Percentiles rank a stretch among this genome's conserved stretches.
Conservation (phyloP, 2,888 invertebrate genomes). For the Laothoe populi region DNA sequence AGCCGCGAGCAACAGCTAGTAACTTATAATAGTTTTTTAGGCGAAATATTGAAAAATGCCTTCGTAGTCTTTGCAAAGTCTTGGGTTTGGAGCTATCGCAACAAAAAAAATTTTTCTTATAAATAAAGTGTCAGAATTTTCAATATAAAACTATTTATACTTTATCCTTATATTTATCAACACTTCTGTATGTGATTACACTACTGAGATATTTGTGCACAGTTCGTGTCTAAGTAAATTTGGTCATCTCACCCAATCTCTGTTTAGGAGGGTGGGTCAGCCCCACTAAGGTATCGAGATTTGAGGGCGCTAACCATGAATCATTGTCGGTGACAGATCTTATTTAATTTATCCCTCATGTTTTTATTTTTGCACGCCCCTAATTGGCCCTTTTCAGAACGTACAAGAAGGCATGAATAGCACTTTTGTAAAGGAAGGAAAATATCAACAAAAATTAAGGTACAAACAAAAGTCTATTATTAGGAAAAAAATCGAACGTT, state of each 20-base stretch:
- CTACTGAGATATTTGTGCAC: constrained; percentile 63
- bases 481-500: not conserved
- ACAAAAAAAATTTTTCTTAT: too few species aligned
- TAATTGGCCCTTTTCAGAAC: constrained; percentile 16
- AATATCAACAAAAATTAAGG: not conserved
- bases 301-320: constrained; percentile 76
- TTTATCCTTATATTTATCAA: not conserved
- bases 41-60: too few species aligned
- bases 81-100: too few species aligned
- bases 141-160: not conserved
- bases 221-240: constrained; percentile 80
- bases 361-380: constrained; percentile 45
- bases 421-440: not conserved
- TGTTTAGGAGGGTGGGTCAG: constrained; percentile 78
- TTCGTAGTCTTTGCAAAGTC: too few species aligned
- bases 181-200: constrained; percentile 47
- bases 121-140: too few species aligned
- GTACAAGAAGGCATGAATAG: constrained; percentile 7
- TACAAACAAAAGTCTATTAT: not conserved
- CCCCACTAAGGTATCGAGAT: constrained; percentile 68
- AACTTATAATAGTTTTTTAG: too few species aligned
- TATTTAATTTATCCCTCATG: constrained; percentile 69
- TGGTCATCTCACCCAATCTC: constrained; percentile 79
- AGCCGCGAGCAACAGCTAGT: too few species aligned
- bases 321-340: constrained; percentile 65